Evolutionary conservation across 2,888 invertebrate species (phyloP), one percentile per base, ranked within the genome.

Genomic region (Metopia argyrocephala): DNA sequence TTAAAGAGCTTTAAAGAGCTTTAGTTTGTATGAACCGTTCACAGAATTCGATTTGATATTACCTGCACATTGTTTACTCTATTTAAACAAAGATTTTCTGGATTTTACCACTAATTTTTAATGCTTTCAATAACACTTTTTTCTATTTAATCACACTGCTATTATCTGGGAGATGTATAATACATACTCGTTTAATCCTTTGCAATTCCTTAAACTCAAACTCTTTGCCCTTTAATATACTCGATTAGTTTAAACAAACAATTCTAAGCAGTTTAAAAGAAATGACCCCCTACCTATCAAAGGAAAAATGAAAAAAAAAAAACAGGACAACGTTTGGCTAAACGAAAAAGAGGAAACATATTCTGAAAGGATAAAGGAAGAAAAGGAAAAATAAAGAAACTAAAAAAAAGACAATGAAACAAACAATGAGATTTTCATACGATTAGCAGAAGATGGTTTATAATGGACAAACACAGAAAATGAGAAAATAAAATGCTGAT

Each of bases 281-380:
- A 76, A 50, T 48, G 61, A 54, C 69, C 64, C 78, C 74, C 78
- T 78, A 7, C 65, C 64, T 74, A 78, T 66, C 65, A 61, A 18
- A 18, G 31, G 9, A 12, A 12, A 31, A 59, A 18, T 38, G 23
- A 56, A 54, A 45, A 56, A 23, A 74, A 70, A 56, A 81, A 38
- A 74, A 59, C 59, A 78, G 74, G 68, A 70, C 66, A 76, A 70
- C 62, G 69, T 61, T 66, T 62, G 18, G 18, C n/a, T 9, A 61
- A 64, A 48, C 71, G 82, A 74, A 76, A 62, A 62, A 75, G 82
- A 62, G 73, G 82, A 79, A 66, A 82, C 76, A 73, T 9, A 23
- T 15, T 9, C 27, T 28, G 45, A 85, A 86, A 85, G 84, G 84
- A 85, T 85, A 86, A 86, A 85, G 84, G 86, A 84, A 87, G 84